phyloP scores from a whole-genome alignment of 2,888 invertebrate species.

The Acleris sparsana region DNA sequence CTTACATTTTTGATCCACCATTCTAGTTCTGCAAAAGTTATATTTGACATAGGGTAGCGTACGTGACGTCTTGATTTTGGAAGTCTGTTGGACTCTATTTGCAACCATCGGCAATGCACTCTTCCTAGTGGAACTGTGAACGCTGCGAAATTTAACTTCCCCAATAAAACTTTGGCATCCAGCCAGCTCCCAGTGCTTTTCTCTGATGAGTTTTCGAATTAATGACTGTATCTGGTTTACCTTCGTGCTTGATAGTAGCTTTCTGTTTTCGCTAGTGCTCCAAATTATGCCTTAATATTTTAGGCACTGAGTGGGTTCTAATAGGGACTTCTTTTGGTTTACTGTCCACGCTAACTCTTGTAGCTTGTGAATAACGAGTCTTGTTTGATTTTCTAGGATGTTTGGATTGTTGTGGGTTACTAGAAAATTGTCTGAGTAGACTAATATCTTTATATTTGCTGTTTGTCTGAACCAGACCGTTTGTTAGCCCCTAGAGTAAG shows the following conservation, averaged over 20 bases:
- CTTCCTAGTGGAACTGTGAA: slow-evolving; percentile 34
- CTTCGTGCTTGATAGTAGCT: slow-evolving; percentile 20
- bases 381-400: not conserved
- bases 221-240: not conserved
- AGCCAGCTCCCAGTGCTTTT: slow-evolving; percentile 23
- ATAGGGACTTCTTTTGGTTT: no score
- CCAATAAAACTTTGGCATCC: slow-evolving; percentile 33
- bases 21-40: not conserved
- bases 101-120: slow-evolving; percentile 31
- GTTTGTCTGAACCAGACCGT: no score
- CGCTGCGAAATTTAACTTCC: slow-evolving; percentile 34
- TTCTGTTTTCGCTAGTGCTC: slow-evolving; percentile 33
- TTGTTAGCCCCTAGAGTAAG: no score
- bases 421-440: not conserved
- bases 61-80: not conserved
- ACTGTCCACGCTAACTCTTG: slow-evolving; percentile 5
- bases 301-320: no score
- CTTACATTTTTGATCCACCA: not conserved
- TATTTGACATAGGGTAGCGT: not conserved
- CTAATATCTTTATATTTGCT: not conserved
- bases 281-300: slow-evolving; percentile 36
- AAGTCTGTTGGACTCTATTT: slow-evolving; percentile 11
- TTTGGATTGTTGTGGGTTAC: slow-evolving; percentile 20
- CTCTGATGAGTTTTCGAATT: not conserved
- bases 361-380: slow-evolving; percentile 1